Conservation (phyloP, 2,797 vertebrate species). For the Arnoldichthys spilopterus region DNA sequence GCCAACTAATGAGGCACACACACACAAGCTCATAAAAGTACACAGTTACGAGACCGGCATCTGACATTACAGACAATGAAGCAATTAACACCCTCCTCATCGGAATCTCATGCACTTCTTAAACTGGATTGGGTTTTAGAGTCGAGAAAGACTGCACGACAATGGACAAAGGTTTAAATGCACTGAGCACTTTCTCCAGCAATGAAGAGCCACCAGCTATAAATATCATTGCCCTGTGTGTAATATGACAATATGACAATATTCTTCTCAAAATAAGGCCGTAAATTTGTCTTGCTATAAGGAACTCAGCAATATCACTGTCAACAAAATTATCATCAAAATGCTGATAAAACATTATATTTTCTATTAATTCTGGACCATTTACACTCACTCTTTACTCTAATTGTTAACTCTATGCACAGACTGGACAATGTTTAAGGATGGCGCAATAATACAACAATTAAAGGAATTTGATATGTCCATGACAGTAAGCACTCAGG, state of each 20-base stretch:
- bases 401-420: too few relatives aligned
- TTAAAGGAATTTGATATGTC: neutral
- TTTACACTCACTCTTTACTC: too few relatives aligned
- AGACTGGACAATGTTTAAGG: neutral
- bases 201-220: neutral
- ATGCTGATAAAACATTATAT: too few relatives aligned
- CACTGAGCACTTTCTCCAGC: too few relatives aligned
- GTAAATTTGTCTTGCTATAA: neutral
- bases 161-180: too few relatives aligned
- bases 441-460: neutral
- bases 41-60: neutral
- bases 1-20: slow-evolving; percentile 39
- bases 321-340: too few relatives aligned
- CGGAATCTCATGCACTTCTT: neutral
- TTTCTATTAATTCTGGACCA: too few relatives aligned
- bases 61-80: slow-evolving; percentile 22
- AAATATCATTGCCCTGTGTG: neutral
- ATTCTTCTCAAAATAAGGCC: neutral
- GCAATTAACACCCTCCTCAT: slow-evolving; percentile 35
- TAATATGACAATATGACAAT: neutral
- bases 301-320: neutral
- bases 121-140: neutral
- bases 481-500: neutral
- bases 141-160: neutral
- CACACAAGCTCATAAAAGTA: slow-evolving; percentile 13